phyloP scores from a whole-genome alignment of 1,140 invertebrate genomes.

The Theocolax elegans region DNA sequence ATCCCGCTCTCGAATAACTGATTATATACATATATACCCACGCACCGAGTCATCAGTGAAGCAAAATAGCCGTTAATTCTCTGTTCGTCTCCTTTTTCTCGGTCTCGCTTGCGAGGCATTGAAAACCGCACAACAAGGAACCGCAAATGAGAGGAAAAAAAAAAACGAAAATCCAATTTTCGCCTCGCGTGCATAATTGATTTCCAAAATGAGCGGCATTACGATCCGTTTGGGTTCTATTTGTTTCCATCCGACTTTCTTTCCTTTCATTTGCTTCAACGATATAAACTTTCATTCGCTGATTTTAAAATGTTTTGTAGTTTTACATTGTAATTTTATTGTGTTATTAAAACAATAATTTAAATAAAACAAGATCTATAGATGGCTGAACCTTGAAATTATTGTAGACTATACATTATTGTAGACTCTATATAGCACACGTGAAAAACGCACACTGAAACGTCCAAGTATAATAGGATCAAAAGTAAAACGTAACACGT shows the following conservation, averaged over 20 bases:
- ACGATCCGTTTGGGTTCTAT: not conserved
- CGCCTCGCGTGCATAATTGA: conserved; percentile 30
- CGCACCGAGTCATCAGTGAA: conserved; percentile 30
- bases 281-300: not conserved
- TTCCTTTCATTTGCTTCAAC: not conserved
- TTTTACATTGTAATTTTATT: too few relatives aligned
- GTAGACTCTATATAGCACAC: too few relatives aligned
- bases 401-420: too few relatives aligned
- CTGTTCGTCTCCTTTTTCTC: not conserved
- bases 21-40: conserved; percentile 13
- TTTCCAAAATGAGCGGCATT: conserved; percentile 22
- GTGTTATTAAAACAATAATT: too few relatives aligned
- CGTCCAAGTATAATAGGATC: too few relatives aligned
- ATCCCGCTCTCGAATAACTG: not conserved
- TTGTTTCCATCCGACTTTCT: not conserved
- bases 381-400: too few relatives aligned
- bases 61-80: conserved; percentile 38
- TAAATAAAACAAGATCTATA: too few relatives aligned
- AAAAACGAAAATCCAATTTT: conserved; percentile 35
- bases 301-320: too few relatives aligned
- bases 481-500: too few relatives aligned
- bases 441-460: too few relatives aligned
- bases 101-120: not conserved
- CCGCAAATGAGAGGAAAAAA: conserved; percentile 20
- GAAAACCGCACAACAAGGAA: conserved; percentile 29